Evolutionary conservation across 2,113 vertebrate genomes (phyloP), one percentile per base, ranked within the genome.

Genomic region (Rhynchomys soricoides): DNA sequence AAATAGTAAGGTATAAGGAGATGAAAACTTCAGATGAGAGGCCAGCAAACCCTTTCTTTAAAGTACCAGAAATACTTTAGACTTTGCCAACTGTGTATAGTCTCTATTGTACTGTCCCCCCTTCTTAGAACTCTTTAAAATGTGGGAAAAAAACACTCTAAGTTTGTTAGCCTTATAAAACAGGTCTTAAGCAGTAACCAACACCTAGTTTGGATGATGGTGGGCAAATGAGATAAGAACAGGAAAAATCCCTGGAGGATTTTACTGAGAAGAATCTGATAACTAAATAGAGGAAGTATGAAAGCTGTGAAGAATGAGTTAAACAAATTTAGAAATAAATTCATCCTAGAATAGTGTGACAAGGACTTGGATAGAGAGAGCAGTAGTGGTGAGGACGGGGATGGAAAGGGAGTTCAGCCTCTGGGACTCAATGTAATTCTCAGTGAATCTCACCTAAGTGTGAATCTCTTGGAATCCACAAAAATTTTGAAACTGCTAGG

Each of bases 311-410:
- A 66, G 57, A 19, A 40, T 43, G 43, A 78, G 11, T 68, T 68
- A 95, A 89, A 26, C 79, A 34, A 81, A 92, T 86, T 77, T 91
- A 90, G 78, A 94, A 97, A 62, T 93, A 70, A 92, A 89, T 87
- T 48, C 73, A 34, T 77, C 50, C 45, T 86, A 21, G 24, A 88
- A 87, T 83, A 52, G 16, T 10, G 4, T 77, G 88, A 95, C 94
- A 75, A 96, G 62, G 95, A 90, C 62, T 85, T 94, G 48, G 50
- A 15, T 93, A 19, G 89, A 64, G 19, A 19, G 89, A 64, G 19
- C 48, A 83, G 21, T 81, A 86, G n/a, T 96, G 74, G 64, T 93
- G 4, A 62, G n/a, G 45, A 31, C 96, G 13, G 52, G 55, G n/a
- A 57, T 73, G 8, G 78, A 86, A 22, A 97, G 37, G 31, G 62